Evolutionary conservation across 2,113 vertebrate genomes (phyloP).

Genomic region (Elgaria multicarinata): DNA sequence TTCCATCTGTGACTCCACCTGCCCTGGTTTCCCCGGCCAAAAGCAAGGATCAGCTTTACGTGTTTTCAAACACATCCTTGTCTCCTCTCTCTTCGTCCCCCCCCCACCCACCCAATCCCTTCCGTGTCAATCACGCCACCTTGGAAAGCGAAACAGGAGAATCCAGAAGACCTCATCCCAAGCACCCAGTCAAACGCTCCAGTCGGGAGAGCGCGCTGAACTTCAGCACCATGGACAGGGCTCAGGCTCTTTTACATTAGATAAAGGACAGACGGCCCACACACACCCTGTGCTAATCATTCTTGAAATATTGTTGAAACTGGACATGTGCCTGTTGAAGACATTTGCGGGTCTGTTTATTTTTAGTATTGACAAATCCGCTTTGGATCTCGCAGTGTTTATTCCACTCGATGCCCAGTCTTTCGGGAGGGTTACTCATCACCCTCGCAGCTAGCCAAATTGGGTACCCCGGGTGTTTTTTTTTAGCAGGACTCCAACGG

Average conservation of each 20-base stretch:
- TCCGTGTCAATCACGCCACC: fast-evolving
- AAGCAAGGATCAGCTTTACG: slow-evolving; percentile 65
- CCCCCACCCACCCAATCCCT: not conserved
- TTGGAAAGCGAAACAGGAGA: not conserved
- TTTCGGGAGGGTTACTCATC: slow-evolving; percentile 45
- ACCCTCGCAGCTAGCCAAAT: not conserved
- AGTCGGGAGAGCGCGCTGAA: slow-evolving; percentile 44
- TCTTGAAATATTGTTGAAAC: slow-evolving; percentile 44
- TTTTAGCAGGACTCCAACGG: not conserved
- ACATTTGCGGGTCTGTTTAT: slow-evolving; percentile 71
- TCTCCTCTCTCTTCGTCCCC: not conserved
- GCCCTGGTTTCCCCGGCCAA: slow-evolving; percentile 67
- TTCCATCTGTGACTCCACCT: slow-evolving; percentile 70
- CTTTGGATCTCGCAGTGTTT: slow-evolving; percentile 61
- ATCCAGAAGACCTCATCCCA: not conserved
- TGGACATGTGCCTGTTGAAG: slow-evolving; percentile 60
- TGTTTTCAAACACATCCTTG: slow-evolving; percentile 68
- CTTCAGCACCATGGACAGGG: slow-evolving; percentile 76
- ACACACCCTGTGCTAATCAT: not conserved
- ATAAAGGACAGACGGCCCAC: too few species aligned
- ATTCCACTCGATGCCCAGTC: slow-evolving; percentile 49
- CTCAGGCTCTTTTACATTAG: not conserved
- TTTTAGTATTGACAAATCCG: slow-evolving; percentile 77
- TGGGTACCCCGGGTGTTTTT: fast-evolving
- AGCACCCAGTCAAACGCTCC: slow-evolving; percentile 43